Conservation (phyloP, 2,797 vertebrate genomes). For the Silurus aristotelis region DNA sequence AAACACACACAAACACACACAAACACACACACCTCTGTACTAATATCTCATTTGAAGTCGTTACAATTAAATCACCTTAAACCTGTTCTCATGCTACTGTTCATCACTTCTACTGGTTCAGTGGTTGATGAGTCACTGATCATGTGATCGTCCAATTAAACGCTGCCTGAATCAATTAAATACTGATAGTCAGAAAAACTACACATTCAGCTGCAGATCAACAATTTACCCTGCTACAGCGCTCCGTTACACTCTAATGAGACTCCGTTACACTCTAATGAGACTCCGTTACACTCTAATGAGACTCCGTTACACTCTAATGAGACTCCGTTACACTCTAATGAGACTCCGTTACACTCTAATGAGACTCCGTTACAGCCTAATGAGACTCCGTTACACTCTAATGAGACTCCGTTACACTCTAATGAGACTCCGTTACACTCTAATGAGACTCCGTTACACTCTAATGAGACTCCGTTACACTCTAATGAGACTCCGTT, state of each 20-base stretch:
- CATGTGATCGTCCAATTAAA: neutral
- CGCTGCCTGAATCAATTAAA: neutral
- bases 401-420: neutral
- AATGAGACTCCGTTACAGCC: too few relatives aligned
- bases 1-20: too few relatives aligned
- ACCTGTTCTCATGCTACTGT: neutral
- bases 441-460: neutral
- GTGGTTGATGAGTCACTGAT: neutral
- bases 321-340: too few relatives aligned
- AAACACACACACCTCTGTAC: too few relatives aligned
- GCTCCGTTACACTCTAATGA: neutral
- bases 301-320: too few relatives aligned
- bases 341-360: too few relatives aligned
- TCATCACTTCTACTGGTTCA: neutral
- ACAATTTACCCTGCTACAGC: too few relatives aligned
- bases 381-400: neutral
- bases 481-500: too few relatives aligned
- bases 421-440: neutral
- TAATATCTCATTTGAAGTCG: neutral
- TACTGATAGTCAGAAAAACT: neutral
- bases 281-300: too few relatives aligned
- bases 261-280: too few relatives aligned
- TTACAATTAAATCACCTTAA: neutral
- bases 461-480: too few relatives aligned
- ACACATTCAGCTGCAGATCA: too few relatives aligned